These are phyloP conservation scores for Magallana angulata DNA, from an alignment of 1,140 invertebrate species.

Conservation along the genomic window DNA sequence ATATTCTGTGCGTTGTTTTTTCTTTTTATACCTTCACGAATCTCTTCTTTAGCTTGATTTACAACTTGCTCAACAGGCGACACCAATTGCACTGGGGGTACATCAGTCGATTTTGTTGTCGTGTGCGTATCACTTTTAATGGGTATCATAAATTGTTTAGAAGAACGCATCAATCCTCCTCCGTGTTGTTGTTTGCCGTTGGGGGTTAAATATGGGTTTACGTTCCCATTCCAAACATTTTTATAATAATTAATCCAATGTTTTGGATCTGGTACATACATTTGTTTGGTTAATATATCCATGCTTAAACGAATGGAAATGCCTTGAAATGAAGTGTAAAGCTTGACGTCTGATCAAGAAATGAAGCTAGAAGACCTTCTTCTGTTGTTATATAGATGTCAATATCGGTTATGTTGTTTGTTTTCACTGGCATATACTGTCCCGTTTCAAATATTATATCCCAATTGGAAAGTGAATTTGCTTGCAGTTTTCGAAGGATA, in stretches of 20 bases:
- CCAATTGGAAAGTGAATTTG: slow-evolving; percentile 10
- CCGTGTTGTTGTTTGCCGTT: slow-evolving; percentile 39
- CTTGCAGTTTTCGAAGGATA: slow-evolving; percentile 35
- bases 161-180: slow-evolving; percentile 41
- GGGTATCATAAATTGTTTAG: slow-evolving; percentile 47
- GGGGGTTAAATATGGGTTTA: slow-evolving; percentile 36
- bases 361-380: slow-evolving; percentile 52
- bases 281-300: slow-evolving; percentile 26
- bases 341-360: slow-evolving; percentile 49
- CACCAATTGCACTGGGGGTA: slow-evolving; percentile 37
- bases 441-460: slow-evolving; percentile 52
- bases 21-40: slow-evolving; percentile 44
- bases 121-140: neutral
- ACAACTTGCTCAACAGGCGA: slow-evolving; percentile 42
- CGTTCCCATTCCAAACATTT: slow-evolving; percentile 40
- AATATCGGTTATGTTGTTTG: slow-evolving; percentile 43
- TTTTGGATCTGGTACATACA: slow-evolving; percentile 51
- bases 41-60: slow-evolving; percentile 44
- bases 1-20: neutral
- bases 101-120: neutral
- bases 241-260: slow-evolving; percentile 48
- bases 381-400: slow-evolving; percentile 59
- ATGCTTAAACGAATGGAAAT: slow-evolving; percentile 55
- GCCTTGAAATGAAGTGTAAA: slow-evolving; percentile 60
- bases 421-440: slow-evolving; percentile 55